Evolutionary conservation across 2,888 invertebrate genomes (phyloP), one percentile per base, ranked within the genome.

Genomic region (Dryomyza anilis): DNA sequence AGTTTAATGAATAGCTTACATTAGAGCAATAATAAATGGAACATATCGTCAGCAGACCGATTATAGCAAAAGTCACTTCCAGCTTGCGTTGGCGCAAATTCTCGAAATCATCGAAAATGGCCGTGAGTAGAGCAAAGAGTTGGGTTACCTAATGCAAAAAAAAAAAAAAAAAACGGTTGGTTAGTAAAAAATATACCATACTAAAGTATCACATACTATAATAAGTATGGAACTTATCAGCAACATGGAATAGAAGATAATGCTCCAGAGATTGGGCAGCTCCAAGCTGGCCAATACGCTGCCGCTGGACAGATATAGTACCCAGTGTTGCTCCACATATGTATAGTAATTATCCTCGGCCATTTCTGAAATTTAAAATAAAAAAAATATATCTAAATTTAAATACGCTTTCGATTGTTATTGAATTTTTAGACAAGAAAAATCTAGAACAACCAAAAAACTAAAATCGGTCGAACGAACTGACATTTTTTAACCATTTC

Each of bases 181-280:
- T 6, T 16, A 14, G 27, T n/a, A 4, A 39, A 12, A 16, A 46
- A 1, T n/a, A n/a, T n/a, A 33, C 12, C 12, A 3, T 23, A 16
- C 23, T n/a, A 25, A 16, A 12, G 3, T 19, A 4, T 39, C 29
- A n/a, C 89, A 79, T 93, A 94, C 83, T 90, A 88, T 77, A 92
- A 93, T 73, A 92, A 87, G 65, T 91, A 84, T 72, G 89, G 88
- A 68, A 91, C 86, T 70, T 72, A 91, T 87, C 78, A 91, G 89
- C 29, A 92, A 81, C 91, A 92, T 91, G 1, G 88, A 79, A 80
- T 91, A 91, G 79, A 91, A 92, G 1, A 89, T 83, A 0, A 91
- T 76, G 0, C 91, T 87, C 91, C 91, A 91, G 36, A 91, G 81
- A 69, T 91, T 89, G 0, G 91, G 86, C 70, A 87, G 27, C 8